A percentile compares a stretch with the other conserved stretches of the same genome.
phyloP scores from a whole-genome alignment of 2,113 vertebrate species.

The Boulengeromyrus knoepffleri region DNA sequence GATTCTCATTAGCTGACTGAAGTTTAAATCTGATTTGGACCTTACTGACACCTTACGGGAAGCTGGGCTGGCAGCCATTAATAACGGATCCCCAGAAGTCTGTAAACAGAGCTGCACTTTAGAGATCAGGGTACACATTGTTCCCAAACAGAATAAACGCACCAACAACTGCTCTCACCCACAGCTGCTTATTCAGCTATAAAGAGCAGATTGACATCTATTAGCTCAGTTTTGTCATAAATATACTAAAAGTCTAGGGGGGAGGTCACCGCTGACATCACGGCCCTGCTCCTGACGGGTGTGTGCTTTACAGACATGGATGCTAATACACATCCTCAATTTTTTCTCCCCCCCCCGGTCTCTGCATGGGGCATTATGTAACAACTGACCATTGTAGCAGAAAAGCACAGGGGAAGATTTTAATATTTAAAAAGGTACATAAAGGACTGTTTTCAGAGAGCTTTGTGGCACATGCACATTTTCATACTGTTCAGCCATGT shows the following conservation, averaged over 20 bases:
- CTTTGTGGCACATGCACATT: not conserved
- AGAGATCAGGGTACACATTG: not conserved
- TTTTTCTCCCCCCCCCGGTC: not conserved
- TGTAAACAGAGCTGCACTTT: not conserved
- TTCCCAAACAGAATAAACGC: not conserved
- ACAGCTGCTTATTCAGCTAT: not conserved
- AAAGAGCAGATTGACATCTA: not conserved
- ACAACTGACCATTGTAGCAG: conserved; percentile 31
- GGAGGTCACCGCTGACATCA: conserved; percentile 2
- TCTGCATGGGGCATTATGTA: not conserved
- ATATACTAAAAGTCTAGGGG: not conserved
- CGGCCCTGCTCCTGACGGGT: not conserved
- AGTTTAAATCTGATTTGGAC: not conserved
- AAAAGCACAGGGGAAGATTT: not conserved
- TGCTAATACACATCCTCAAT: not conserved
- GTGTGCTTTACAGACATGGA: not conserved
- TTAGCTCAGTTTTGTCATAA: not conserved
- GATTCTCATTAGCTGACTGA: not conserved
- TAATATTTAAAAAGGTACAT: not conserved
- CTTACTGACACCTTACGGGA: not conserved
- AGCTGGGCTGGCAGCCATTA: not conserved
- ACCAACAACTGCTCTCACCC: not conserved
- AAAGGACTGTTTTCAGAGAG: not conserved
- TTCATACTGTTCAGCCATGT: not conserved
- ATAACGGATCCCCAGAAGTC: not conserved